Percentiles rank a stretch among this genome's conserved stretches.
These are phyloP conservation scores for Eupelmus urozonus DNA, from an alignment of 2,888 invertebrate genomes.

Conservation along the genomic window DNA sequence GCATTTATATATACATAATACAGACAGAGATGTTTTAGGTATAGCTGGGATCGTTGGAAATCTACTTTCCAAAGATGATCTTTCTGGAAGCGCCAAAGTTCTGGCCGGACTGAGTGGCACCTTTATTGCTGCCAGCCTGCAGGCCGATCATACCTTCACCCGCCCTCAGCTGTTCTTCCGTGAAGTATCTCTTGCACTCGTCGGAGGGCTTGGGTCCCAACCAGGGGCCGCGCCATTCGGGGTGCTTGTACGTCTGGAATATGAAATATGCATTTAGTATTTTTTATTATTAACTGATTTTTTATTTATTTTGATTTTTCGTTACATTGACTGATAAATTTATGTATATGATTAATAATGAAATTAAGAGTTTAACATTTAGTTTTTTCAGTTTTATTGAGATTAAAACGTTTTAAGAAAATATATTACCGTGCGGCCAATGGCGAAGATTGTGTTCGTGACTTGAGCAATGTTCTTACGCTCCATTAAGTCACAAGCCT, in stretches of 20 bases:
- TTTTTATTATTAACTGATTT: no score
- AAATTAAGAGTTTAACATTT: no score
- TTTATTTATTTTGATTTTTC: no score
- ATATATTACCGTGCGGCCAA: slow-evolving; percentile 89
- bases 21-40: not conserved
- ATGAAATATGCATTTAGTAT: not conserved
- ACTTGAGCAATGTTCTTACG: slow-evolving; percentile 93
- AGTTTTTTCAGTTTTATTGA: no score
- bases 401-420: not conserved
- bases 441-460: slow-evolving; percentile 90
- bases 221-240: slow-evolving; percentile 89
- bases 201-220: slow-evolving; percentile 92
- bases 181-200: slow-evolving; percentile 83
- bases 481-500: slow-evolving; percentile 95
- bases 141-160: slow-evolving; percentile 91
- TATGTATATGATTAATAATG: no score
- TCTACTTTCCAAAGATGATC: slow-evolving; percentile 87
- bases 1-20: slow-evolving; percentile 13
- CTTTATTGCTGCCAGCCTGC: slow-evolving; percentile 92
- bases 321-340: no score
- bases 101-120: slow-evolving; percentile 91
- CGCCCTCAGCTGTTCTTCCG: slow-evolving; percentile 85
- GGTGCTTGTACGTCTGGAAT: slow-evolving; percentile 86
- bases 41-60: not conserved
- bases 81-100: slow-evolving; percentile 91